Evolutionary conservation across 2,888 invertebrate species (phyloP), one percentile per base, ranked within the genome.

Genomic region (Zygogramma bicolorata): DNA sequence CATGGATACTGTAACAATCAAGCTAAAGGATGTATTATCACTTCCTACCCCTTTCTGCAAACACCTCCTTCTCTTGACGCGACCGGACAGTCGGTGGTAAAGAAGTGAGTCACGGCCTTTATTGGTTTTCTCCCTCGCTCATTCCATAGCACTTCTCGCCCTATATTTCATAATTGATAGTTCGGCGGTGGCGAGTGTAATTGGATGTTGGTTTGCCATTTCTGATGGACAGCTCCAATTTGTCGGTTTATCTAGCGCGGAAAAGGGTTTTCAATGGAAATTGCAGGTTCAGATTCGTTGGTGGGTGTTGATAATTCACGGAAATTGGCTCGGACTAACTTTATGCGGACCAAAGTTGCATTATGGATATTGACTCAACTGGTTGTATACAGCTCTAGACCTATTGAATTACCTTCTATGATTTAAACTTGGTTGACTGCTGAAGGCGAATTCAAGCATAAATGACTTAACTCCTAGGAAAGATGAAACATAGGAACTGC

Each of bases 161-260:
- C 59, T 68, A 72, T 69, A 75, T 74, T 75, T 72, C 76, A 77
- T 77, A 76, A 77, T 75, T 77, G 72, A 77, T 77, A 77, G 76
- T 77, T 75, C 71, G 65, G 67, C 58, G 66, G 38, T 68, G 74
- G 73, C 71, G 71, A 71, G 70, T 69, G 60, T 77, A 77, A 77
- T 77, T 75, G 75, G 73, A 75, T 72, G 77, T 68, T 73, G 73
- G 74, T 76, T 70, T 70, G 76, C 73, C 73, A 68, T 68, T 70
- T 63, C 65, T 76, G 77, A 76, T 72, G 65, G 72, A 71, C 73
- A 71, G 66, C 62, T 49, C 63, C 63, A 58, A 73, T 70, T 73
- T 62, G 66, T 67, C 61, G 70, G 63, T 58, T 59, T 67, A 61
- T 66, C 49, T 61, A 25, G 57, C 6, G 10, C 25, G 63, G 29